Evolutionary conservation across 1,140 invertebrate species (phyloP).

Genomic region (Chionoecetes opilio): DNA sequence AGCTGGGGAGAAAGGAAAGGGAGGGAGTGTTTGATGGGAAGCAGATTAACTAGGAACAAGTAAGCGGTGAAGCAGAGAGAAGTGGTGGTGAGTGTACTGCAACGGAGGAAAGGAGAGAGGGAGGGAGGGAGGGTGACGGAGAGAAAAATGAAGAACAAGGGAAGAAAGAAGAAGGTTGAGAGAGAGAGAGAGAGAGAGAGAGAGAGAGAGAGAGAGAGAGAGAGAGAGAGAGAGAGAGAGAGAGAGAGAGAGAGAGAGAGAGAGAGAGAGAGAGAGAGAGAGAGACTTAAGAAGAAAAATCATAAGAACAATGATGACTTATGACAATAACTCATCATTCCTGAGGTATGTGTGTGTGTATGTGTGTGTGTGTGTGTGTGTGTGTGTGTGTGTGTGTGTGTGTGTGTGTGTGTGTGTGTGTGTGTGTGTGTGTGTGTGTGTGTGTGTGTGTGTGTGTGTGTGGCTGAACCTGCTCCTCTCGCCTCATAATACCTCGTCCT

Average conservation of each 20-base stretch:
- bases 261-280: conserved; percentile 1
- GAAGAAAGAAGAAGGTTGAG: not conserved
- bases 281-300: not conserved
- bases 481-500: not conserved
- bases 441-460: conserved; percentile 40
- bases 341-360: not conserved
- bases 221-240: conserved; percentile 35
- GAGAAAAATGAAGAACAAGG: conserved; percentile 37
- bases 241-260: conserved; percentile 51
- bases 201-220: conserved; percentile 43
- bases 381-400: not conserved
- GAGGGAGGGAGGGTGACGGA: not conserved
- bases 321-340: not conserved
- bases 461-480: not conserved
- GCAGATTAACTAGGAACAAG: conserved; percentile 31
- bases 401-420: conserved; percentile 8
- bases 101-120: not conserved
- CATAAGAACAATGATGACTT: conserved; percentile 9
- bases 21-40: conserved; percentile 23
- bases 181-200: not conserved
- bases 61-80: not conserved
- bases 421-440: conserved; percentile 21
- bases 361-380: not conserved
- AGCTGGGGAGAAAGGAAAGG: not conserved
- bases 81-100: not conserved